Percentiles rank a stretch among this genome's conserved stretches.
phyloP scores from a whole-genome alignment of 2,888 invertebrate species.

The Synergus gifuensis region DNA sequence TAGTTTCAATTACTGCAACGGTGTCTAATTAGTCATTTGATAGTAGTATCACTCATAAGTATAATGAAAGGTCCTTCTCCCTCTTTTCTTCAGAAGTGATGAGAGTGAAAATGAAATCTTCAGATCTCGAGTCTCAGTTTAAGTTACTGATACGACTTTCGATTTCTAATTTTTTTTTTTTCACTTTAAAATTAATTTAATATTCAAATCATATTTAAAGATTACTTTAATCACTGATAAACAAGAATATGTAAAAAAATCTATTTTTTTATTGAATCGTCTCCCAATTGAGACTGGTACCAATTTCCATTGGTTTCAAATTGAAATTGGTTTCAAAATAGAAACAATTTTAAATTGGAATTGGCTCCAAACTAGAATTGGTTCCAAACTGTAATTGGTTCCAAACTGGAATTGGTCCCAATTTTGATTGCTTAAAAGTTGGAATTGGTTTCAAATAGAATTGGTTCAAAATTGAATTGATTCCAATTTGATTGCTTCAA shows the following conservation, averaged over 20 bases:
- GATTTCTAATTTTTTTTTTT: neutral
- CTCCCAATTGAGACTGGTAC: neutral
- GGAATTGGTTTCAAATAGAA: neutral
- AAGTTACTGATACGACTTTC: neutral
- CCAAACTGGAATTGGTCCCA: neutral
- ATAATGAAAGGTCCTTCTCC: neutral
- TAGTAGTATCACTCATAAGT: neutral
- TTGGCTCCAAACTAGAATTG: too few species aligned
- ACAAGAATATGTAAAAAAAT: too few species aligned
- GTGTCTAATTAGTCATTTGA: slow-evolving; percentile 35
- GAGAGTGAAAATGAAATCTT: slow-evolving; percentile 14
- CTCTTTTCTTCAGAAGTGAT: neutral
- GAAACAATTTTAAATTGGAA: neutral
- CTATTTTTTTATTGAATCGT: too few species aligned
- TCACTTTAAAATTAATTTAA: neutral
- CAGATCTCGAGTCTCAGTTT: neutral
- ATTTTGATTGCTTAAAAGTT: neutral
- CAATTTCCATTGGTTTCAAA: neutral
- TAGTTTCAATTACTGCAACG: slow-evolving; percentile 27
- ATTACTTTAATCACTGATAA: neutral
- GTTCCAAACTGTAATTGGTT: neutral
- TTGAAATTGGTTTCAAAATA: too few species aligned
- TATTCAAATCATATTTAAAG: neutral
- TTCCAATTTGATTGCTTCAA: neutral
- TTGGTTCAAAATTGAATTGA: neutral